These are phyloP conservation scores for Halictus ligatus DNA, from an alignment of 2,888 invertebrate genomes.

Conservation along the genomic window DNA sequence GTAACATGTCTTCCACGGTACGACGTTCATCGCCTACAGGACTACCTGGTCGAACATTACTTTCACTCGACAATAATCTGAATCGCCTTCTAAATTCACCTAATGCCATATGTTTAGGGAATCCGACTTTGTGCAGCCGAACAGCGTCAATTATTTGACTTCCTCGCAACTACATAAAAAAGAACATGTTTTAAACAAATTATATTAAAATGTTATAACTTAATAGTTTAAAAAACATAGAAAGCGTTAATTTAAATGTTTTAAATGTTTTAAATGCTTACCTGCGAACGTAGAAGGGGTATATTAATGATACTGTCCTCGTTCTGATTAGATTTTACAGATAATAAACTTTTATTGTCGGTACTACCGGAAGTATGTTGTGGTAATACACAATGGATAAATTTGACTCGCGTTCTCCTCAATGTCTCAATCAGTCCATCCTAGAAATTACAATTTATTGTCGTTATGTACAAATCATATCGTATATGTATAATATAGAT, in stretches of 20 bases:
- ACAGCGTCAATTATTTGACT: conserved; percentile 95
- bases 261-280: conserved; percentile 79
- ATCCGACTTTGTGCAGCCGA: conserved; percentile 96
- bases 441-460: conserved; percentile 83
- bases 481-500: background rate
- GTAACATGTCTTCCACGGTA: conserved; percentile 93
- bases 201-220: background rate
- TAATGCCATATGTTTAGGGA: conserved; percentile 95
- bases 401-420: conserved; percentile 93
- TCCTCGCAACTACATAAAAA: conserved; percentile 90
- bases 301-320: conserved; percentile 89
- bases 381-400: conserved; percentile 94
- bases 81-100: conserved; percentile 95
- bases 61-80: conserved; percentile 86
- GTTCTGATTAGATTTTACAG: conserved; percentile 84
- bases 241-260: background rate
- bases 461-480: background rate
- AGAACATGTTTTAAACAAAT: background rate
- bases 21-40: conserved; percentile 86
- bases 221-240: background rate
- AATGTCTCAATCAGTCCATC: conserved; percentile 97
- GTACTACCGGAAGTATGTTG: conserved; percentile 91
- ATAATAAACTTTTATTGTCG: conserved; percentile 84
- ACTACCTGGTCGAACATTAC: conserved; percentile 83
- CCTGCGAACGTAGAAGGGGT: conserved; percentile 94